These are phyloP conservation scores for Centropus unirufus DNA, from an alignment of 2,113 vertebrate genomes.

Conservation along the genomic window DNA sequence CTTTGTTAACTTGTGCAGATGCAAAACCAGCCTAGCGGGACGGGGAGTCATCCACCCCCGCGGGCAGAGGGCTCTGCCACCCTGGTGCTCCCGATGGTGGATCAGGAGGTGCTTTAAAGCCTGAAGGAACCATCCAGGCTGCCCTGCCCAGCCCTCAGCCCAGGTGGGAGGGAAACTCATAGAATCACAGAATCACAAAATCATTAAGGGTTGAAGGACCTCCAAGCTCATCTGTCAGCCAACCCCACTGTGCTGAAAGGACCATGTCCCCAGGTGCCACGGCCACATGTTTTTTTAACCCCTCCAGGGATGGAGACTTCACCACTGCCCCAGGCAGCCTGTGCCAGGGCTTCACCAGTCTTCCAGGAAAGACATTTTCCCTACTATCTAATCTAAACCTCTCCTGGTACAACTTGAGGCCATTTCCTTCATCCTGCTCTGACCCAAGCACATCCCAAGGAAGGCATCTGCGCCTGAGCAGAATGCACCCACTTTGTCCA, in stretches of 20 bases:
- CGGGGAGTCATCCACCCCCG: accelerated
- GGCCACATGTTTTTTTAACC: no score
- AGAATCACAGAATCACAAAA: no score
- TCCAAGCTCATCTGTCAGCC: no score
- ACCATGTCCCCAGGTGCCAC: no score
- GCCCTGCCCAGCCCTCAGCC: not conserved
- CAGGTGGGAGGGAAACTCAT: not conserved
- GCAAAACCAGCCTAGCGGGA: accelerated
- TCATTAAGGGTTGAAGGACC: no score
- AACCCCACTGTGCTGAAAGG: no score
- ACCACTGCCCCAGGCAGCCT: no score
- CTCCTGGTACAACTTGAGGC: not conserved
- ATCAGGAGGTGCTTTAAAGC: not conserved
- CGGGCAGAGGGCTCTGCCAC: accelerated
- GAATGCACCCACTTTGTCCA: not conserved
- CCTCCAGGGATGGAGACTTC: no score
- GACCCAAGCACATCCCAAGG: not conserved
- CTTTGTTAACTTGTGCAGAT: not conserved
- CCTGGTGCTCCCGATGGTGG: accelerated
- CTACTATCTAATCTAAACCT: no score
- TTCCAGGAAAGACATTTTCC: no score
- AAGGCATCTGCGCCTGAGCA: accelerated
- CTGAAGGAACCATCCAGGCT: accelerated
- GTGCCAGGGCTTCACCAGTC: no score
- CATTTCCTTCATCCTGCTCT: no score